Conservation (phyloP, 2,113 vertebrate species). For the Lophochroa leadbeateri region DNA sequence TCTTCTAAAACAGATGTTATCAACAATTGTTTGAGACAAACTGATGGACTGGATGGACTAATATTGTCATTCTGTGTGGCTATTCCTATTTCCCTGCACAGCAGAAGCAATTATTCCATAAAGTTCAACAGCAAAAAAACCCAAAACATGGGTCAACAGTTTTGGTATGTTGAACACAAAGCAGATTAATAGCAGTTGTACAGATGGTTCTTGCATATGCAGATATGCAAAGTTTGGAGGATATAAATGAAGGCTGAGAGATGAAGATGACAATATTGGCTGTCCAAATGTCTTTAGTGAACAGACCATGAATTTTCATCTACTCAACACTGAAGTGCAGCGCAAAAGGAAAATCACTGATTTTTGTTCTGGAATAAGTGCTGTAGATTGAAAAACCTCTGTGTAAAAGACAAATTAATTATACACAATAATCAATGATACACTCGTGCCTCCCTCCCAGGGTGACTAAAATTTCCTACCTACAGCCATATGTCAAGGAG, state of each 20-base stretch:
- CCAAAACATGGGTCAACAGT: neutral
- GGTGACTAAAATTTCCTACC: neutral
- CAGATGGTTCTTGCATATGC: neutral
- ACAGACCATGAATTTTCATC: neutral
- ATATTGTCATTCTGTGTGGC: neutral
- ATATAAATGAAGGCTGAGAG: neutral
- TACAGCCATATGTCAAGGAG: accelerated
- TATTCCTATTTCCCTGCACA: neutral
- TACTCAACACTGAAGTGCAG: neutral
- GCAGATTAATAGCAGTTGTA: neutral
- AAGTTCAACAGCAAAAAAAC: neutral
- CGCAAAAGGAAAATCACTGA: neutral
- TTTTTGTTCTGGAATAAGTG: neutral
- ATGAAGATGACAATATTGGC: neutral
- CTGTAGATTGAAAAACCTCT: neutral
- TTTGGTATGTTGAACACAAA: neutral
- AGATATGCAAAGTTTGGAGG: neutral
- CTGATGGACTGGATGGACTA: neutral
- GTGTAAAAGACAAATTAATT: neutral
- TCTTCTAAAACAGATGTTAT: neutral
- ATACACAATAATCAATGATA: neutral
- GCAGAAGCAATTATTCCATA: neutral
- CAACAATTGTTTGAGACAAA: neutral
- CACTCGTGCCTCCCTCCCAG: neutral
- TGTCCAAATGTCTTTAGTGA: neutral